Percentiles rank a stretch among this genome's conserved stretches.
Evolutionary conservation across 2,797 vertebrate genomes (phyloP).

Genomic region (Myripristis jacobus): DNA sequence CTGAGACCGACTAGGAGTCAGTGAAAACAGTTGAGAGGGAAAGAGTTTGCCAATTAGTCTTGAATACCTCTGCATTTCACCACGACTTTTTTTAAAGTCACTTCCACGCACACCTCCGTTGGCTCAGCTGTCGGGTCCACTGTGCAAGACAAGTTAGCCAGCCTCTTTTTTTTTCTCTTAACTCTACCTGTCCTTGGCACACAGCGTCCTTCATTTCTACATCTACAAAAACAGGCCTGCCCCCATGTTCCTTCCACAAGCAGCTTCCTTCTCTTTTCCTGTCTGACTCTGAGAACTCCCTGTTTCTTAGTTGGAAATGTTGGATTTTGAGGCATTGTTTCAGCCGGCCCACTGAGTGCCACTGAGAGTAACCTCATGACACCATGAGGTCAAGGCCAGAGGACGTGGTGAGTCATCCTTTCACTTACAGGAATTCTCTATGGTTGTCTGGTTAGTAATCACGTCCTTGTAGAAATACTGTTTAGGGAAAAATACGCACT

Average conservation of each 20-base stretch:
- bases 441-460: background rate
- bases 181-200: slow-evolving; percentile 39
- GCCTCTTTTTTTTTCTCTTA: slow-evolving; percentile 22
- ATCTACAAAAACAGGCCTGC: slow-evolving; percentile 62
- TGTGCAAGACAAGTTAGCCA: slow-evolving; percentile 16
- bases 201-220: slow-evolving; percentile 57
- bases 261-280: slow-evolving; percentile 76
- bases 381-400: background rate
- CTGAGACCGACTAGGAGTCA: slow-evolving; percentile 53
- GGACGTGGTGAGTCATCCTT: background rate
- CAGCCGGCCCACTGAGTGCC: background rate
- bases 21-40: slow-evolving; percentile 15
- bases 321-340: slow-evolving; percentile 41
- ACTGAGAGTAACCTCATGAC: background rate
- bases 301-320: slow-evolving; percentile 45
- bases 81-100: background rate
- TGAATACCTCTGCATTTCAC: slow-evolving; percentile 14
- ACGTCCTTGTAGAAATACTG: no score
- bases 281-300: slow-evolving; percentile 72
- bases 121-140: background rate
- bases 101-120: slow-evolving; percentile 31
- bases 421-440: background rate
- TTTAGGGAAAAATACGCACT: background rate
- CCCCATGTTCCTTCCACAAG: slow-evolving; percentile 60
- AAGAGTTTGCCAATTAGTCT: slow-evolving; percentile 44